A percentile compares a stretch with the other conserved stretches of the same genome.
phyloP scores from a whole-genome alignment of 2,888 invertebrate genomes.

The Coelogynopora nodosa region DNA sequence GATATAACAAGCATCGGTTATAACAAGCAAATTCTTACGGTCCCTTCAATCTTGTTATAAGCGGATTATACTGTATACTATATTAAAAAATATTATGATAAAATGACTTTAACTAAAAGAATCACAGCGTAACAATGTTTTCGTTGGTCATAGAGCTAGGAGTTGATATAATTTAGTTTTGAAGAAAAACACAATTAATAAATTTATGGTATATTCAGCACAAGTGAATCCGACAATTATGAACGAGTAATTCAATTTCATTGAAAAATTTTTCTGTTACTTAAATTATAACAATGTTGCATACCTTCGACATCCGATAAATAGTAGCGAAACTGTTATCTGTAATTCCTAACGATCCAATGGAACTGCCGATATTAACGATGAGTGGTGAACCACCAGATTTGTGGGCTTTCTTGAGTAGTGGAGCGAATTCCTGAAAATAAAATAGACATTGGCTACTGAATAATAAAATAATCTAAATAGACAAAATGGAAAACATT shows the following conservation, averaged over 20 bases:
- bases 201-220: too few relatives aligned
- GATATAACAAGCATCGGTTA: too few relatives aligned
- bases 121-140: too few relatives aligned
- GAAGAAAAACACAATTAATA: too few relatives aligned
- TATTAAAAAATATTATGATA: too few relatives aligned
- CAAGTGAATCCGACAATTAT: conserved; percentile 47
- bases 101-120: too few relatives aligned
- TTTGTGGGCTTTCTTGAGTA: background rate
- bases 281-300: background rate
- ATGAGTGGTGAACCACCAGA: background rate
- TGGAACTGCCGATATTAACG: background rate
- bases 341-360: background rate
- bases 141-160: too few relatives aligned
- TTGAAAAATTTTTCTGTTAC: conserved; percentile 38
- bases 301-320: conserved; percentile 10
- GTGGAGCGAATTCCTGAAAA: background rate
- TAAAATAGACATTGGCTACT: background rate
- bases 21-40: too few relatives aligned
- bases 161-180: too few relatives aligned
- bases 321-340: background rate
- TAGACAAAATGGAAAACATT: background rate
- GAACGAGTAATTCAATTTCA: conserved; percentile 45
- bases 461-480: background rate
- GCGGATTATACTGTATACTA: too few relatives aligned
- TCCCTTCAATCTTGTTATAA: too few relatives aligned